These are phyloP conservation scores for Lucilia sericata DNA, from an alignment of 1,140 invertebrate genomes.

Conservation along the genomic window DNA sequence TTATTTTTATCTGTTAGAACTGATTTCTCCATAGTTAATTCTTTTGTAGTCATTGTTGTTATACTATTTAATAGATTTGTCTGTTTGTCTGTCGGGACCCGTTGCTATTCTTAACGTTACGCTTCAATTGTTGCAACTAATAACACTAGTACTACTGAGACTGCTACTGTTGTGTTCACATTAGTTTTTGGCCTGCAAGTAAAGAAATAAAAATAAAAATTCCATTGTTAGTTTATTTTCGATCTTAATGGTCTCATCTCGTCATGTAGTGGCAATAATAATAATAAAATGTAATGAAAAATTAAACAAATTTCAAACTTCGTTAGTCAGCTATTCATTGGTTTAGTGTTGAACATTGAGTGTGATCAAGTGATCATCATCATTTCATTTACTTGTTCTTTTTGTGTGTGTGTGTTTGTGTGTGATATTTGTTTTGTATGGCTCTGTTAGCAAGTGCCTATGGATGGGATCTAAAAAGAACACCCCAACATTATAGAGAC, in stretches of 20 bases:
- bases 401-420: too few species aligned
- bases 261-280: background rate
- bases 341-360: background rate
- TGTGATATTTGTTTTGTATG: background rate
- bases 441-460: too few species aligned
- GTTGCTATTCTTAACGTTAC: background rate
- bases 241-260: background rate
- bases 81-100: too few species aligned
- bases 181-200: background rate
- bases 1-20: conserved; percentile 60
- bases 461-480: too few species aligned
- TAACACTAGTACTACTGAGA: background rate
- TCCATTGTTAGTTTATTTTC: background rate
- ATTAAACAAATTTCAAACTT: background rate
- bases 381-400: background rate
- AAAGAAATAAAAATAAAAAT: background rate
- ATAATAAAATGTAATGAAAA: conserved; percentile 3
- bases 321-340: background rate
- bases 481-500: too few species aligned
- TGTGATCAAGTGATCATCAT: background rate
- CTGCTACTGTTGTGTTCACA: background rate
- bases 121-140: background rate
- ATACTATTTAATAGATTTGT: too few species aligned
- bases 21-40: conserved; percentile 47
- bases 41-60: background rate